Base-by-base conservation (phyloP, 2,113 vertebrate species). In the Oncorhynchus clarkii region DNA sequence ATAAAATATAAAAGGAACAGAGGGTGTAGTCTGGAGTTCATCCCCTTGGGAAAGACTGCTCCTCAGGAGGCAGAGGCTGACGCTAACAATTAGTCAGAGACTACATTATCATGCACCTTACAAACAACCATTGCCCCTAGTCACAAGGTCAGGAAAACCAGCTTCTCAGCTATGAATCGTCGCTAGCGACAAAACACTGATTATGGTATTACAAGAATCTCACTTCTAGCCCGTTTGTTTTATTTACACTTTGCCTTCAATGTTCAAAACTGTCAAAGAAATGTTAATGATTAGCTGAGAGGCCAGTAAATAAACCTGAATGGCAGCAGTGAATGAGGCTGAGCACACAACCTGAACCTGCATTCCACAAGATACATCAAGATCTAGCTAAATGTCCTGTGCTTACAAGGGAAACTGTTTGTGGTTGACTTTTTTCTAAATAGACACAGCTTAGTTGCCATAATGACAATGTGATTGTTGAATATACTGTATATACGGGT, bases 241-340 rank as follows among this genome's bases (percentile, higher is more conserved):
- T 49, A 54, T 60, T 78, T 78, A 57, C 54, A 75, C 24, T 31
- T 31, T 31, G 29, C 29, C 29, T 31, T 31, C 29, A 31, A 31
- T 31, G 29, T 31, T 31, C 29, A 31, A 31, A 31, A 31, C 29
- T 31, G 29, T 31, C 29, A 31, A 31, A 31, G 29, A 31, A 31
- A 4, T 7, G 78, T 91, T 91, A 92, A 91, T 89, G 80, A 91
- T 90, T 89, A 88, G 49, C 87, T 72, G 54, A 51, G 78, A 78
- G 84, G 86, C 84, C 26, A n/a, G 87, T 77, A 88, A 89, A 90
- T 84, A 90, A 74, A 87, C 65, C 2, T 0, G 29, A 34, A 16
- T 34, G 66, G 80, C 70, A 67, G 78, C 70, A 75, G 20, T 73
- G 26, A 34, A 80, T 45, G 67, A 87, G 78, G 64, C 24, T 60